These are phyloP conservation scores for Apaloderma vittatum DNA, from an alignment of 2,113 vertebrate species.

Conservation along the genomic window DNA sequence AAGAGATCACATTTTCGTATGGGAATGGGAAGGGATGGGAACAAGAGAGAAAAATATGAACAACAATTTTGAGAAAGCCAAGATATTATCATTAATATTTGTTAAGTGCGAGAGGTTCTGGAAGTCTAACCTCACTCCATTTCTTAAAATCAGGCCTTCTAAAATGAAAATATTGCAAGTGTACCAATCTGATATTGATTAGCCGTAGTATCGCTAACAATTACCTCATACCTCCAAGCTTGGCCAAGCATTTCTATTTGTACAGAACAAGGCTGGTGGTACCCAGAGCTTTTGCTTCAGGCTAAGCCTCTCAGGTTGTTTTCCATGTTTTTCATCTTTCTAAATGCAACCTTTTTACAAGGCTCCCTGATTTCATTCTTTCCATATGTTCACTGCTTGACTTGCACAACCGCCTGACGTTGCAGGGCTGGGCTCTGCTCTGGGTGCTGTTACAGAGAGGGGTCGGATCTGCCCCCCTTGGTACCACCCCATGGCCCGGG, in stretches of 20 bases:
- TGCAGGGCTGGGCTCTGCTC: background rate
- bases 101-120: background rate
- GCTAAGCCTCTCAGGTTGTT: background rate
- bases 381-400: conserved; percentile 44
- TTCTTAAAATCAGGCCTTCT: background rate
- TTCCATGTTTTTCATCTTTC: conserved; percentile 1
- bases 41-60: background rate
- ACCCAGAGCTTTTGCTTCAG: background rate
- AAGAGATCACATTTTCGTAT: background rate
- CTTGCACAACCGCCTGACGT: background rate
- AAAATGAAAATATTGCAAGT: background rate
- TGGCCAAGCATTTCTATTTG: background rate
- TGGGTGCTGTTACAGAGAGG: background rate
- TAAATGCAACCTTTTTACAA: conserved; percentile 2
- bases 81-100: background rate
- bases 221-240: background rate
- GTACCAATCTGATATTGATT: background rate
- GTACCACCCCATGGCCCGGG: background rate
- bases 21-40: background rate
- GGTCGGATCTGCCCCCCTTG: background rate
- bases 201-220: background rate
- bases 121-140: background rate
- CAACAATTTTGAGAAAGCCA: background rate
- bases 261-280: conserved; percentile 2
- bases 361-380: conserved; percentile 35